Base-by-base conservation (phyloP, 2,113 vertebrate species). In the Microcebus ravelobensis region DNA sequence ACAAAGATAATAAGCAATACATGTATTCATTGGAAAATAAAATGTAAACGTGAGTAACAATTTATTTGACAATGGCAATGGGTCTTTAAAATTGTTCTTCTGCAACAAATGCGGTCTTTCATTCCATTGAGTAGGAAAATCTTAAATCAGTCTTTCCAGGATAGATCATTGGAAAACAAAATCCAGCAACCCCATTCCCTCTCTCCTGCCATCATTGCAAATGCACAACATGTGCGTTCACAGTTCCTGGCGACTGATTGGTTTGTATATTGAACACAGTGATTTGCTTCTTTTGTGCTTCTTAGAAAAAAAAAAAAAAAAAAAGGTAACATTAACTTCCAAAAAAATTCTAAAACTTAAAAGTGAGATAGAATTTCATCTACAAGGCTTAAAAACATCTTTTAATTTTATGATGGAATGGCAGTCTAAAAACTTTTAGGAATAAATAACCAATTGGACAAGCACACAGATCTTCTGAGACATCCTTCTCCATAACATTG, bases 341-440 rank as follows among this genome's bases (percentile, higher is more conserved):
- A 50, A 92, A 87, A 97, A 95, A 91, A 9, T 20, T 89, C 50
- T n/a, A 92, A 84, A 86, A 95, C 82, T 81, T 74, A 71, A 90
- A 73, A 0, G 1, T 12, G 70, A 27, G 23, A 59, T 39, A 92
- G 90, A 92, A 87, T 96, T 92, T 92, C 76, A 92, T 70, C 39
- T 61, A 12, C 23, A 80, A 23, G 87, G 36, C 27, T 89, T 95
- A 65, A 95, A 90, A 57, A 27, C 67, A 57, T 71, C 74, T 95
- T 86, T 82, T 68, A 83, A 71, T 67, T 95, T 94, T 86, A 82
- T 20, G 48, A 85, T 74, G 34, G 71, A 89, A 96, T 52, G n/a
- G 34, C 18, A 89, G 27, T 93, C 63, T 82, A 88, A 71, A 93
- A 89, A 67, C 27, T 90, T 96, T 14, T 57, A 74, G 93, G 81